Evolutionary conservation across 53 echinoderm and acorn worm species (phyloP).

Genomic region (Paelopatides confundens): DNA sequence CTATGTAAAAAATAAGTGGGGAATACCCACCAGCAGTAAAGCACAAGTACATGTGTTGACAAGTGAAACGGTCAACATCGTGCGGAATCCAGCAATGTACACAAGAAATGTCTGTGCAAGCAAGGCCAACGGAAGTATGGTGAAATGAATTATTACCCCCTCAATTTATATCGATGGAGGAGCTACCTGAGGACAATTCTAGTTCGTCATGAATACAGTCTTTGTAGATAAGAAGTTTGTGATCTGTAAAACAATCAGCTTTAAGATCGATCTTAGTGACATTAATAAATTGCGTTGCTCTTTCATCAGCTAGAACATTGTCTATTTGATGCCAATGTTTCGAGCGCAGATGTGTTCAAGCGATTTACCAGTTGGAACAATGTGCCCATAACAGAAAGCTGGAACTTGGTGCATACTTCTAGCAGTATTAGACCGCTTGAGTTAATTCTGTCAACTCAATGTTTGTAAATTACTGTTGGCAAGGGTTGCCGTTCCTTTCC

Average conservation of each 20-base stretch:
- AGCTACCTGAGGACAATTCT: too few relatives aligned
- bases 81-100: too few relatives aligned
- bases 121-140: too few relatives aligned
- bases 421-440: constrained; percentile 29
- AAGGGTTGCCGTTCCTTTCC: constrained; percentile 27
- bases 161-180: too few relatives aligned
- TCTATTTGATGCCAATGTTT: constrained; percentile 53
- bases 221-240: constrained; percentile 52
- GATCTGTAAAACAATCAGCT: constrained; percentile 52
- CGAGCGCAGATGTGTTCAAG: constrained; percentile 37
- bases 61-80: too few relatives aligned
- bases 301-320: constrained; percentile 23
- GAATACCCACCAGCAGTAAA: too few relatives aligned
- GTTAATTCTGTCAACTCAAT: constrained; percentile 22
- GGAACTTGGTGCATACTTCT: constrained; percentile 14
- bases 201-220: too few relatives aligned
- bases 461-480: constrained; percentile 15
- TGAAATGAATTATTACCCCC: too few relatives aligned
- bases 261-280: constrained; percentile 21
- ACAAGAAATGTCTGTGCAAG: too few relatives aligned
- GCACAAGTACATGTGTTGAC: too few relatives aligned
- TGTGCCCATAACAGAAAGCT: constrained; percentile 13
- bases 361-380: constrained; percentile 47
- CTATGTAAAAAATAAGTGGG: too few relatives aligned
- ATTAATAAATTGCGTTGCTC: neutral